Base-by-base conservation (phyloP, 2,113 vertebrate species). In the Columba livia region DNA sequence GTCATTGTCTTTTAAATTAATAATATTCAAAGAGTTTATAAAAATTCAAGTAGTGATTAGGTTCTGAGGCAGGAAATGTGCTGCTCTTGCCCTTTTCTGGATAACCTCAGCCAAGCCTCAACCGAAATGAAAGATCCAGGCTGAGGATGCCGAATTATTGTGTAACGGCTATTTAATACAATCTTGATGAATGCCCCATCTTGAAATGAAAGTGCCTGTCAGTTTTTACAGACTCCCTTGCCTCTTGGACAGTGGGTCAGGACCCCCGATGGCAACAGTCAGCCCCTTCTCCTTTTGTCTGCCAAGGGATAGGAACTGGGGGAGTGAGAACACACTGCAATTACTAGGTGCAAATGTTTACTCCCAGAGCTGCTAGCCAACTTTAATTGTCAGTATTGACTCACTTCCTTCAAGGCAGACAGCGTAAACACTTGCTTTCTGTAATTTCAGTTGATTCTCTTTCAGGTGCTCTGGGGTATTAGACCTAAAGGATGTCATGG, bases 11-110 rank as follows among this genome's bases (percentile, higher is more conserved):
- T 74, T 66, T 85, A 86, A 90, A 87, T 92, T 78, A 93, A 66
- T 36, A n/a, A 2, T 90, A 81, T 90, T 89, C 42, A 69, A 86
- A 89, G 65, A 26, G 17, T 78, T 94, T 93, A 38, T 93, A 94
- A 90, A 92, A 95, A 74, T 71, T 78, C 20, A 74, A 84, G 60
- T 73, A 78, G 42, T 62, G 42, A 78, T 86, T 74, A 84, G 48
- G 6, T 90, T 94, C 64, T 92, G 69, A 86, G 65, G 57, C 24
- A 88, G 44, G 36, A 62, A 81, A 36, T 67, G 20, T 84, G 61
- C 65, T 74, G 26, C 48, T 86, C 26, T 80, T 90, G 60, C 48
- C 44, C 80, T 89, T 71, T 78, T 34, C 80, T 67, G 51, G 47
- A 19, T 81, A 53, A 84, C 56, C 65, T 95, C 61, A 57, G 53